phyloP scores from a whole-genome alignment of 2,113 vertebrate genomes.

The Nothobranchius furzeri region DNA sequence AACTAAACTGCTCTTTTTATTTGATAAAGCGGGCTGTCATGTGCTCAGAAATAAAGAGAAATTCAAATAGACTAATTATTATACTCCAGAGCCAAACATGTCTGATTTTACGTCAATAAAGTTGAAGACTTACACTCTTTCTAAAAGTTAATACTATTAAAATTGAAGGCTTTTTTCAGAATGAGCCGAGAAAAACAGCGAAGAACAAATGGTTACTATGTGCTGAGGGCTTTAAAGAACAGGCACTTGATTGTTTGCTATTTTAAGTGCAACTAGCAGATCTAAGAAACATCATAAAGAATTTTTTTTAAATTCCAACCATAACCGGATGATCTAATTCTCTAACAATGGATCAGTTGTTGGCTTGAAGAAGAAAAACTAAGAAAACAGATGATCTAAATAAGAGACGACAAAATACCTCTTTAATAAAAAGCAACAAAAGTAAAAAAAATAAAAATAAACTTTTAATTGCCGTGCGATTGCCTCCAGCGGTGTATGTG shows the following conservation, averaged over 20 bases:
- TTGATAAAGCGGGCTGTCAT: background rate
- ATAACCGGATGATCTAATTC: background rate
- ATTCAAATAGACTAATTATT: background rate
- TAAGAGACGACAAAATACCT: slow-evolving; percentile 3
- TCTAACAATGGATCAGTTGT: slow-evolving; percentile 11
- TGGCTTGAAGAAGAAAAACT: background rate
- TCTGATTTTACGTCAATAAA: background rate
- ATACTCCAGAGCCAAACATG: slow-evolving; percentile 7
- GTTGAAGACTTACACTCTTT: slow-evolving; percentile 10
- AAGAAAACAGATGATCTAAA: background rate
- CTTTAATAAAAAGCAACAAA: slow-evolving; percentile 9
- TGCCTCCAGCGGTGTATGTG: slow-evolving; percentile 22
- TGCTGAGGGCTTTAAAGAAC: slow-evolving; percentile 17
- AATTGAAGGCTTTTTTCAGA: slow-evolving; percentile 14
- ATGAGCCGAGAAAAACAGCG: slow-evolving; percentile 32
- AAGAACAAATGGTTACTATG: slow-evolving; percentile 17
- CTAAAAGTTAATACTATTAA: background rate
- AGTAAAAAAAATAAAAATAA: background rate
- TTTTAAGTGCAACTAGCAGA: background rate
- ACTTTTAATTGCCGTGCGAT: slow-evolving; percentile 23
- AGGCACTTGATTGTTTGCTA: slow-evolving; percentile 6
- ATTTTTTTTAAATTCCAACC: background rate
- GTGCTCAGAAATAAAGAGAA: background rate
- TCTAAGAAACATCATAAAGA: background rate
- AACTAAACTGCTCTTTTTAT: slow-evolving; percentile 29